phyloP scores from a whole-genome alignment of 1,140 invertebrate genomes.

The Lineus longissimus region DNA sequence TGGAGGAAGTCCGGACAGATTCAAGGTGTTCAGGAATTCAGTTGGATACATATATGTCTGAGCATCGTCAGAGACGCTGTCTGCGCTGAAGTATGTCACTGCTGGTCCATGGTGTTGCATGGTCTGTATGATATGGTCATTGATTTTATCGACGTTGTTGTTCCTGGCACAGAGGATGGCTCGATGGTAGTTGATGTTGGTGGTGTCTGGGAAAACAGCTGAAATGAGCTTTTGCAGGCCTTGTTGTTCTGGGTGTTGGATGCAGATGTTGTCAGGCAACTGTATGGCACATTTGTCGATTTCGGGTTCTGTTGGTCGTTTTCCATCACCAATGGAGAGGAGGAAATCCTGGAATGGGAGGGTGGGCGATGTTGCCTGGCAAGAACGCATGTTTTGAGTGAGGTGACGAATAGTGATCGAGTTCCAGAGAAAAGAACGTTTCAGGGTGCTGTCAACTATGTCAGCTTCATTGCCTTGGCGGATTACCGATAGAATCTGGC shows the following conservation, averaged over 20 bases:
- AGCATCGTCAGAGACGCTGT: neutral
- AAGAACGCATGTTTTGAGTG: neutral
- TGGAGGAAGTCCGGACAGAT: conserved; percentile 43
- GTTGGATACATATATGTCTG: too few relatives aligned
- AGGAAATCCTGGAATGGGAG: neutral
- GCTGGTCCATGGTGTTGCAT: neutral
- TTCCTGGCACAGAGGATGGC: neutral
- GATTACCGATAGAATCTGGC: conserved; percentile 18
- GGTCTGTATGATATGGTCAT: neutral
- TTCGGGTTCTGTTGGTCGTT: neutral
- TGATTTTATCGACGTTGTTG: neutral
- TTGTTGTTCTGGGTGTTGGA: neutral
- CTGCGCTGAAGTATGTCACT: neutral
- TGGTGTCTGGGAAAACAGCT: neutral
- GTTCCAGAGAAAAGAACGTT: neutral
- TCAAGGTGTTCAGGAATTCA: conserved; percentile 47
- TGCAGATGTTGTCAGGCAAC: neutral
- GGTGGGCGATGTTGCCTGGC: neutral
- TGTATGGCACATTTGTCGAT: neutral
- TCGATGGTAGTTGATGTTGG: neutral
- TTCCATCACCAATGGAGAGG: neutral
- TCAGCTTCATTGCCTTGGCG: conserved; percentile 7
- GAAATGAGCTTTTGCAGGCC: neutral
- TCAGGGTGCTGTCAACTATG: neutral
- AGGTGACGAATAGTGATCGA: neutral